phyloP scores from a whole-genome alignment of 1,140 invertebrate genomes.

The Brachionus asplanchnoidis region DNA sequence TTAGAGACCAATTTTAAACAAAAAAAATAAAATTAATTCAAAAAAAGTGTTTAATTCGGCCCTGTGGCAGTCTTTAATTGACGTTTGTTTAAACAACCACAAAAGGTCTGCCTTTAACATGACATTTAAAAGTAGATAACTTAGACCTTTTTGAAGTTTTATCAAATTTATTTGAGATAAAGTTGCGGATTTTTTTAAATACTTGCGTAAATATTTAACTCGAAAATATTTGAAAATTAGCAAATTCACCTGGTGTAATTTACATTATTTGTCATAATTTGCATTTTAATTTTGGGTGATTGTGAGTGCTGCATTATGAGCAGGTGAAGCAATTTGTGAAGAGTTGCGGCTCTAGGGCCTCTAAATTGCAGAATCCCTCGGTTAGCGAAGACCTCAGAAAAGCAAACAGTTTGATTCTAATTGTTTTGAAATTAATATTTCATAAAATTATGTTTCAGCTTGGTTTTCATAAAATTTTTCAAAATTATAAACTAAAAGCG shows the following conservation, averaged over 20 bases:
- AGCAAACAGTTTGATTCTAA: background rate
- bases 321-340: background rate
- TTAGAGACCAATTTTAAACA: background rate
- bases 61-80: background rate
- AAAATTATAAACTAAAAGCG: background rate
- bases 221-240: background rate
- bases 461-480: background rate
- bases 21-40: constrained; percentile 4
- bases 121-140: background rate
- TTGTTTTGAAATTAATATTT: background rate
- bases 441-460: background rate
- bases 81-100: background rate
- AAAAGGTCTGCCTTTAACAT: background rate
- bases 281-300: background rate
- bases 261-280: background rate
- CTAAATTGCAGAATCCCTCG: background rate
- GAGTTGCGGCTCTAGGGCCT: background rate
- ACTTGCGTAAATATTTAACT: background rate
- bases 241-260: background rate
- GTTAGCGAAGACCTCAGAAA: background rate
- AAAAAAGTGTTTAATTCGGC: background rate
- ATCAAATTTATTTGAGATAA: background rate
- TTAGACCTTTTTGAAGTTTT: background rate
- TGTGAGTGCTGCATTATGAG: background rate
- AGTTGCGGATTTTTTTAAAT: background rate